These are phyloP conservation scores for Rostratula benghalensis DNA, from an alignment of 2,113 vertebrate species.

Conservation along the genomic window DNA sequence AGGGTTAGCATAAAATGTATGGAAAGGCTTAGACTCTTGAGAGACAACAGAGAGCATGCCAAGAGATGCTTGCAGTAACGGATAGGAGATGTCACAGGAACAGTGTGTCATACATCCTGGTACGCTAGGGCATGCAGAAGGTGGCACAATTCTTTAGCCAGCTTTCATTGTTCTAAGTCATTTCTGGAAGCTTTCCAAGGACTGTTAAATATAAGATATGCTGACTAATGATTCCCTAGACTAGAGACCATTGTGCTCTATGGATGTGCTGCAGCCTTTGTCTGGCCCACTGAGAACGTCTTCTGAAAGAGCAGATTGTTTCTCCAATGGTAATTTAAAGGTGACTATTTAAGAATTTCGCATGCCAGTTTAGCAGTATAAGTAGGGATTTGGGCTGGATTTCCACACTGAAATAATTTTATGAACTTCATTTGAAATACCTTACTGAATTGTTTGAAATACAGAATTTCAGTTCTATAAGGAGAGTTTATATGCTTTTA, in stretches of 20 bases:
- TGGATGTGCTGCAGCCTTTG: accelerated
- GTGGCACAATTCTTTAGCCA: neutral
- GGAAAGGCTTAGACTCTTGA: neutral
- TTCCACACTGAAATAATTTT: neutral
- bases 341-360: neutral
- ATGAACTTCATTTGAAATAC: neutral
- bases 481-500: neutral
- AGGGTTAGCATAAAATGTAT: neutral
- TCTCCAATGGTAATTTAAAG: neutral
- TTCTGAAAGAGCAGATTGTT: neutral
- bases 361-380: neutral
- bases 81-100: neutral
- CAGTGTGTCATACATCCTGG: neutral
- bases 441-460: neutral
- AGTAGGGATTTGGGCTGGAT: neutral
- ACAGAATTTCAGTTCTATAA: neutral
- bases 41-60: neutral
- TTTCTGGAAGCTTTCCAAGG: neutral
- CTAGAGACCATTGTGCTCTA: neutral
- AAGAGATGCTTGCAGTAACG: neutral
- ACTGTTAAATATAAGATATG: neutral
- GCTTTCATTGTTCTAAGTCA: neutral
- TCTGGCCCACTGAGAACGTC: neutral
- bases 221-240: neutral
- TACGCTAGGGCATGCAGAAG: neutral